Evolutionary conservation across 2,797 vertebrate species (phyloP).

Genomic region (Nyctibius grandis): DNA sequence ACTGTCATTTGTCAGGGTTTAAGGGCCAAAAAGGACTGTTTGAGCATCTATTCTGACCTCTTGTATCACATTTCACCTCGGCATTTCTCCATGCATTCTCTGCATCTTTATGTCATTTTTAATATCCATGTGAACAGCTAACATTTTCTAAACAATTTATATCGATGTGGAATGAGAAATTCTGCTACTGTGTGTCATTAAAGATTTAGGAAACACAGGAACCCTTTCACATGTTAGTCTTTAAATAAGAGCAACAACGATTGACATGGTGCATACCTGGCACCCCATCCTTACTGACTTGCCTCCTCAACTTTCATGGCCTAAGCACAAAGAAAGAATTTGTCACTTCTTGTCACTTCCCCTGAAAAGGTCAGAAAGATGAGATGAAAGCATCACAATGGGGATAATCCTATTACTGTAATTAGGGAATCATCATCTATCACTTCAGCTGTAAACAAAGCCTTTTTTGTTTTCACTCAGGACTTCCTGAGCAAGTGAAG

Average conservation of each 20-base stretch:
- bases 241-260: slow-evolving; percentile 21
- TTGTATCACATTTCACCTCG: background rate
- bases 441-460: slow-evolving; percentile 58
- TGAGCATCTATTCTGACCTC: background rate
- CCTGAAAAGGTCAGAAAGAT: slow-evolving; percentile 65
- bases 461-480: slow-evolving; percentile 18
- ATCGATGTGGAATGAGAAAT: background rate
- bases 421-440: slow-evolving; percentile 64
- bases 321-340: slow-evolving; percentile 37
- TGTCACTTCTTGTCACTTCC: slow-evolving; percentile 61
- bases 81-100: background rate
- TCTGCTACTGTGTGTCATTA: background rate
- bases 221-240: background rate
- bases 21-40: background rate
- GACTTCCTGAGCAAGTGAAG: background rate
- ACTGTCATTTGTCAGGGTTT: background rate
- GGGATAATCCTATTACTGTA: slow-evolving; percentile 62
- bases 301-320: slow-evolving; percentile 63
- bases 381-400: slow-evolving; percentile 65
- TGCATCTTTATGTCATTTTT: background rate
- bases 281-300: background rate
- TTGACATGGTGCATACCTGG: background rate
- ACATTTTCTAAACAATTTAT: background rate
- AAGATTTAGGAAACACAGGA: background rate
- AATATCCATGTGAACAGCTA: background rate